phyloP scores from a whole-genome alignment of 2,113 vertebrate genomes.

The Catharus fuscescens region DNA sequence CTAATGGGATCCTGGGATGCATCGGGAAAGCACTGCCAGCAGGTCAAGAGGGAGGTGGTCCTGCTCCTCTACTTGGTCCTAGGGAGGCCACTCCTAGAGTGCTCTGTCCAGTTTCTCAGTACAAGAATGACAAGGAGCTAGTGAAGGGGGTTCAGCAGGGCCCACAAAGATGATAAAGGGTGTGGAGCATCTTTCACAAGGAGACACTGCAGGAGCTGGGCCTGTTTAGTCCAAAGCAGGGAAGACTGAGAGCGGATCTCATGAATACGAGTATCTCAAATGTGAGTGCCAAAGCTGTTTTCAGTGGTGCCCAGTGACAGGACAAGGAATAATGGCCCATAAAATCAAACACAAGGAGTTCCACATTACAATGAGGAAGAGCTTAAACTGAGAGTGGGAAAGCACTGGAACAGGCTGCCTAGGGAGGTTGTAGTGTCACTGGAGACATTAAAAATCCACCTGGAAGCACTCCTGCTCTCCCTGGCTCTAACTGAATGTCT shows the following conservation, averaged over 20 bases:
- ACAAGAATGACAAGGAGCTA: not conserved
- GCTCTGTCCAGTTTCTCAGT: not conserved
- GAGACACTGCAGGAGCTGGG: not conserved
- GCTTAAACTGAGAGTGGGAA: not conserved
- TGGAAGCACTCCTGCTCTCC: fast-evolving
- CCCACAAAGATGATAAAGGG: not conserved
- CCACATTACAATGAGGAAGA: not conserved
- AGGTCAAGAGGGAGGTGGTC: not conserved
- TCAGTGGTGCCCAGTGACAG: not conserved
- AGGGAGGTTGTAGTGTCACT: not conserved
- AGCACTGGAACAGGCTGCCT: not conserved
- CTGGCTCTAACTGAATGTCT: not conserved
- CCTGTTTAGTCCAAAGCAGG: not conserved
- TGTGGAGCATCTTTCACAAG: not conserved
- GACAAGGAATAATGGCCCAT: not conserved
- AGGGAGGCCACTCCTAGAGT: not conserved
- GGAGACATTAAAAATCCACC: not conserved
- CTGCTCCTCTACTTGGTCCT: fast-evolving
- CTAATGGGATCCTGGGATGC: not conserved
- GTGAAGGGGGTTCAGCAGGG: not conserved
- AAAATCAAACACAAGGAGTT: not conserved
- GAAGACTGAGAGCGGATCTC: not conserved
- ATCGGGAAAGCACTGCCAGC: not conserved
- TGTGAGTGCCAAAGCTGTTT: not conserved
- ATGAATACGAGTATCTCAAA: not conserved